Evolutionary conservation across 2,797 vertebrate genomes (phyloP).

Genomic region (Fringilla coelebs): DNA sequence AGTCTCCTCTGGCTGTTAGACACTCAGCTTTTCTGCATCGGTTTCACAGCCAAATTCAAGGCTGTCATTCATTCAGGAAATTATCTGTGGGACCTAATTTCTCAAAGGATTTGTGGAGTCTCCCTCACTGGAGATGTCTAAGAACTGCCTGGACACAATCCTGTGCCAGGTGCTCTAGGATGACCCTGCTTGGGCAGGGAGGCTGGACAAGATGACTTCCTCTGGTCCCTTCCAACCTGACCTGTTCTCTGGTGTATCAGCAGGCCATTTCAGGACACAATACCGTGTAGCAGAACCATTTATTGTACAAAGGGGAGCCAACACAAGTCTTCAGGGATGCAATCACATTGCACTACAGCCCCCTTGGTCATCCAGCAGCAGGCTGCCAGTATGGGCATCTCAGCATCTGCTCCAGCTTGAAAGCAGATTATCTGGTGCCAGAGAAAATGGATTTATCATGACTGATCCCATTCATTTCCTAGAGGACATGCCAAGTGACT

Average conservation of each 20-base stretch:
- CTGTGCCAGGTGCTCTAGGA: background rate
- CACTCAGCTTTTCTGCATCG: background rate
- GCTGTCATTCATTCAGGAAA: background rate
- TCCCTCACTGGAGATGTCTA: background rate
- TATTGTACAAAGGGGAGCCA: background rate
- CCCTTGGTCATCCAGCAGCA: background rate
- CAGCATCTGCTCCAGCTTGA: background rate
- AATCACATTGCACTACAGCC: background rate
- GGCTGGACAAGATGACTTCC: background rate
- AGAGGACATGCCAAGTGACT: constrained; percentile 1
- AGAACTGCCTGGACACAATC: background rate
- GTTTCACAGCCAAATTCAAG: background rate
- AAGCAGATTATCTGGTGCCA: constrained; percentile 39
- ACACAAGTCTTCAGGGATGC: background rate
- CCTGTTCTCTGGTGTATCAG: background rate
- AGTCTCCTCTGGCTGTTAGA: background rate
- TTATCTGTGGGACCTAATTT: background rate
- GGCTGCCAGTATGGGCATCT: background rate
- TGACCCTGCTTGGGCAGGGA: background rate
- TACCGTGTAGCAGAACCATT: background rate
- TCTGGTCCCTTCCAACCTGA: background rate
- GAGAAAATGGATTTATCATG: constrained; percentile 18
- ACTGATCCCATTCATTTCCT: constrained; percentile 33
- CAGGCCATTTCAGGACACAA: background rate
- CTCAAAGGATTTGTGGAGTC: background rate